Evolutionary conservation across 2,797 vertebrate species (phyloP).

Genomic region (Eulemur mongoz): DNA sequence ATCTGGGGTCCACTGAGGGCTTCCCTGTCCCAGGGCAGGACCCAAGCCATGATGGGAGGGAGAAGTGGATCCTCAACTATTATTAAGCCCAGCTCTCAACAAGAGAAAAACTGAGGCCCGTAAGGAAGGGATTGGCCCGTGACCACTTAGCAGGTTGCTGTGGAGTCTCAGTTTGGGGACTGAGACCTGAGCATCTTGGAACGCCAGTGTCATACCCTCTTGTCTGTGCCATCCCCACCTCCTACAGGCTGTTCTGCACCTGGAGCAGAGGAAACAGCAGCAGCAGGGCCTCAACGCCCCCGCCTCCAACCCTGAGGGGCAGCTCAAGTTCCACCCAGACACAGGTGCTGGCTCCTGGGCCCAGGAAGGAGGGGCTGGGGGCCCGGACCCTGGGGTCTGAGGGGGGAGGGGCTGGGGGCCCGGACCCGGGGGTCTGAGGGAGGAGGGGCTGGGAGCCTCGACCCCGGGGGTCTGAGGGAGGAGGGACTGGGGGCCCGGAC

Average conservation of each 20-base stretch:
- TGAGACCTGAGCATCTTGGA: background rate
- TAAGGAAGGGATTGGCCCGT: background rate
- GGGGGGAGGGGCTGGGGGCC: background rate
- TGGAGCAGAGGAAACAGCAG: slow-evolving; percentile 92
- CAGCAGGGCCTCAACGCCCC: slow-evolving; percentile 80
- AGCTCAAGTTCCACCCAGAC: slow-evolving; percentile 87
- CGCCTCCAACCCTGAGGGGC: slow-evolving; percentile 85
- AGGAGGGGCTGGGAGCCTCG: too few relatives aligned
- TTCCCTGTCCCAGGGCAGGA: background rate
- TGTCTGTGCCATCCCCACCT: background rate
- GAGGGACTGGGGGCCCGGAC: background rate
- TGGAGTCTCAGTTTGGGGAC: background rate
- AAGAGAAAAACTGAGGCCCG: background rate
- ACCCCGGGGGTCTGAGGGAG: background rate
- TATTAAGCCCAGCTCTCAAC: background rate
- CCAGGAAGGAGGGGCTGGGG: background rate
- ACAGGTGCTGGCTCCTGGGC: slow-evolving; percentile 44
- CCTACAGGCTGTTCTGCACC: slow-evolving; percentile 90
- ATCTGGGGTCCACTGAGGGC: background rate
- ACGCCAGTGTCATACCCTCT: fast-evolving
- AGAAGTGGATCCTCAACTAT: background rate
- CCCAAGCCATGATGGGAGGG: background rate
- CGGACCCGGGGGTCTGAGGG: background rate
- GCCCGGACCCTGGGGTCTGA: background rate
- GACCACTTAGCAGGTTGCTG: background rate